Conservation (phyloP, 2,888 invertebrate genomes). For the Diarsia mendica region DNA sequence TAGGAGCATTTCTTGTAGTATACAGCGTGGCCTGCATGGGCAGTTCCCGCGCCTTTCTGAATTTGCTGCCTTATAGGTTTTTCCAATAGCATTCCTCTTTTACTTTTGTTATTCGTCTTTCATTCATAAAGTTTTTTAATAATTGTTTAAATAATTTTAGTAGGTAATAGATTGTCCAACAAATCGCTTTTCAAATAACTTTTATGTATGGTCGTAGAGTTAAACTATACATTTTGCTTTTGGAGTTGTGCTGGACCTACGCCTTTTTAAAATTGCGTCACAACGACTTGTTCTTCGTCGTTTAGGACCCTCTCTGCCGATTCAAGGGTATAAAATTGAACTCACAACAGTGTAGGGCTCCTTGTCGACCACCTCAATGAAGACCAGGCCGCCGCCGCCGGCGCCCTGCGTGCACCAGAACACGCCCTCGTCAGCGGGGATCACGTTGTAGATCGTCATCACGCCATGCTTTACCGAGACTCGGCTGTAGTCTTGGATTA, state of each 20-base stretch:
- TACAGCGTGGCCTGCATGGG: neutral
- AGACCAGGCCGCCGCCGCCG: constrained; percentile 76
- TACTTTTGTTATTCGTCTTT: neutral
- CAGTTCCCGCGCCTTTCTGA: neutral
- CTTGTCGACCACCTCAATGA: constrained; percentile 88
- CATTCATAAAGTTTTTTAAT: too few relatives aligned
- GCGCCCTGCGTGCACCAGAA: constrained; percentile 89
- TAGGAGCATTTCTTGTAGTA: neutral
- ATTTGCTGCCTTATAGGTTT: neutral
- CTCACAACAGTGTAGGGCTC: constrained; percentile 76
- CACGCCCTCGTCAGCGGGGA: constrained; percentile 86
- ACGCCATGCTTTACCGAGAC: constrained; percentile 78
- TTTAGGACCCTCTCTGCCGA: neutral
- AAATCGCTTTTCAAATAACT: too few relatives aligned
- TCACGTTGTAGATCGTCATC: constrained; percentile 89
- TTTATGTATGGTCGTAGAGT: too few relatives aligned
- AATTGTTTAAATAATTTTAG: neutral
- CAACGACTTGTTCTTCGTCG: neutral
- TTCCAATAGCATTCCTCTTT: neutral
- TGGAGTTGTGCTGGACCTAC: neutral
- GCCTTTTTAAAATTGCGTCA: neutral
- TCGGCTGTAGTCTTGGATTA: constrained; percentile 66
- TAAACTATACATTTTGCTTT: neutral
- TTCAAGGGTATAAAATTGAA: neutral
- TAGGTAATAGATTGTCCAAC: too few relatives aligned